Evolutionary conservation across 2,113 vertebrate species (phyloP), one percentile per base, ranked within the genome.

Genomic region (Perca flavescens): DNA sequence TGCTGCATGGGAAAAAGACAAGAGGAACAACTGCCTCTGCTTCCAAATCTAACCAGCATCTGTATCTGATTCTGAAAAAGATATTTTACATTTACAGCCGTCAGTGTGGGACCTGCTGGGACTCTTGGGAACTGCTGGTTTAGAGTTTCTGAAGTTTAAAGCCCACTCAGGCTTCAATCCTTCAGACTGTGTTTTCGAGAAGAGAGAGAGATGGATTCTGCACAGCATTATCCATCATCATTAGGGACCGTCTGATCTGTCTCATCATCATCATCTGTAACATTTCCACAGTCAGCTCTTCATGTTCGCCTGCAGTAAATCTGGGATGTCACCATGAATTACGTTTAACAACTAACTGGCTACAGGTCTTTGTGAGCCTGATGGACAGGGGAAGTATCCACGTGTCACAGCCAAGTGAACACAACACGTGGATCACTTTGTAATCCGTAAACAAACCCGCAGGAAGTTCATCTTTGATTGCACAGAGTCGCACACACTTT

Each of bases 271-370:
- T 62, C 74, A 62, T 53, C 31, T 54, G 34, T 22, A 52, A 6
- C 16, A 34, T 46, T 62, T 53, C 21, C 74, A 53, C 65, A 8
- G 43, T 83, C 81, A 36, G 65, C 74, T 3, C 54, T 82, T 46
- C 17, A 22, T 49, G 0, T 49, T 60, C 1, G 31, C 62, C 66
- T 57, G 47, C 50, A 47, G 58, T 15, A 9, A 53, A 4, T 53
- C 64, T 58, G 8, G 10, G 19, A n/a, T 21, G 68, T 79, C 85
- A 34, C 14, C 1, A 1, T 80, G 66, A 72, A 52, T 80, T 46
- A 61, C 6, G 25, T 47, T 56, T 14, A 0, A 58, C 53, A 11
- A n/a, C 0, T 52, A 34, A 60, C 14, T 1, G 14, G 36, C 46
- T 25, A 34, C 15, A 22, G 17, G 49, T 62, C 64, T 80, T 28